Base-by-base conservation (phyloP, 2,888 invertebrate genomes). In the Labia minor region DNA sequence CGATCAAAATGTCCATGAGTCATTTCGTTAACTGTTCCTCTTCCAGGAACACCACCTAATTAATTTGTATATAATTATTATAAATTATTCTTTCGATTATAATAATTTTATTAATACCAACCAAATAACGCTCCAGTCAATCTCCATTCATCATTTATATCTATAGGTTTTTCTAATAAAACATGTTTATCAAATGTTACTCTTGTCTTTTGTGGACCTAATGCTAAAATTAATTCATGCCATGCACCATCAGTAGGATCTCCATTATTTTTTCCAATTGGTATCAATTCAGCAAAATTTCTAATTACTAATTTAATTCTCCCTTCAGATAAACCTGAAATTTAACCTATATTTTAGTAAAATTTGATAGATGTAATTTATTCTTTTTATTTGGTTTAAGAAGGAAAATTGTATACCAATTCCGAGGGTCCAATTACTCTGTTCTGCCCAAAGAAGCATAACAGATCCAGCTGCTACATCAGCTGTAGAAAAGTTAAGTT, bases 171-270 rank as follows among this genome's bases (percentile, higher is more conserved):
- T 11, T 49, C 49, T n/a, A 49, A 16, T 16, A 71, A 69, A 16
- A 70, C 67, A 18, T 71, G 69, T 10, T 69, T 63, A 66, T 75
- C 74, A n/a, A 72, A 66, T 68, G 72, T 72, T n/a, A 74, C 66
- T 14, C 71, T 71, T 67, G 76, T 76, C 65, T 81, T 79, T 6
- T 75, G 73, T 1, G 76, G 78, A 19, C 77, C 75, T 65, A 83
- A 75, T 37, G 74, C 78, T n/a, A 85, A 70, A 37, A 78, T 76
- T 0, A 85, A 70, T 3, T 76, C 80, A 72, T 89, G 89, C 88
- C 88, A 89, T 69, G 85, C 83, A n/a, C 87, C 88, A 74, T 89
- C 88, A 10, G 87, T 80, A n/a, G 49, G 49, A 2, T 49, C 49
- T 49, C 16, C 49, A 11, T 49, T 14, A 49, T 49, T 49, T 26